phyloP scores from a whole-genome alignment of 2,888 invertebrate species.

The Chalcosyrphus nemorum region DNA sequence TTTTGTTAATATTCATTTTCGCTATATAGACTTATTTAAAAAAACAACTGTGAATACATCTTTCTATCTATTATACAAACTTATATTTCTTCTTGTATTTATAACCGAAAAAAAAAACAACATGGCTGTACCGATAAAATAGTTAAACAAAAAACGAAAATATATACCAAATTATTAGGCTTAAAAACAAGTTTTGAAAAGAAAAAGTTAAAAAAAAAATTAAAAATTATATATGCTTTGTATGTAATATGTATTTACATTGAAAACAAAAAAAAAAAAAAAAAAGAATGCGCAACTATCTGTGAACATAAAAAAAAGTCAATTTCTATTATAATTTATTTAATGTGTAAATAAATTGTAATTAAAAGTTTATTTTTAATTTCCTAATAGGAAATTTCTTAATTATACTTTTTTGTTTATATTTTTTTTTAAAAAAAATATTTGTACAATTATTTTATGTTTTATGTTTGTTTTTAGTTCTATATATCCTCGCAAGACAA shows the following conservation, averaged over 20 bases:
- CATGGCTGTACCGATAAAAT: slow-evolving; percentile 60
- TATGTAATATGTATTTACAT: slow-evolving; percentile 44
- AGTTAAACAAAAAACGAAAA: slow-evolving; percentile 16
- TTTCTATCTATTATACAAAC: neutral
- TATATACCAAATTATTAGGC: slow-evolving; percentile 66
- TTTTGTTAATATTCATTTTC: slow-evolving; percentile 66
- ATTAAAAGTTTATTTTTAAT: slow-evolving; percentile 43
- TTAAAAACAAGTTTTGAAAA: slow-evolving; percentile 40
- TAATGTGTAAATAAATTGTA: slow-evolving; percentile 56
- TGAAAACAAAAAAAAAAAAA: too few species aligned
- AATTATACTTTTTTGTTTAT: slow-evolving; percentile 25
- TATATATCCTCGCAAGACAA: slow-evolving; percentile 51
- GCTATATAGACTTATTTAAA: slow-evolving; percentile 14
- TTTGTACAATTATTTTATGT: slow-evolving; percentile 1
- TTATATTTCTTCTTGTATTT: slow-evolving; percentile 15
- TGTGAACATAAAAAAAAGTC: slow-evolving; percentile 66
- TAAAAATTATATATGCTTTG: neutral
- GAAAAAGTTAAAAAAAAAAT: neutral
- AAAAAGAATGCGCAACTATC: slow-evolving; percentile 69
- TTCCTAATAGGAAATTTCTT: slow-evolving; percentile 41
- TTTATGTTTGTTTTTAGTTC: slow-evolving; percentile 30
- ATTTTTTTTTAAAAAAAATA: slow-evolving; percentile 11
- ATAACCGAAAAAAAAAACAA: slow-evolving; percentile 38
- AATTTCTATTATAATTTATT: slow-evolving; percentile 66
- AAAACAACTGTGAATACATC: slow-evolving; percentile 36